Evolutionary conservation across 2,113 vertebrate genomes (phyloP), one percentile per base, ranked within the genome.

Genomic region (Triplophysa rosa): DNA sequence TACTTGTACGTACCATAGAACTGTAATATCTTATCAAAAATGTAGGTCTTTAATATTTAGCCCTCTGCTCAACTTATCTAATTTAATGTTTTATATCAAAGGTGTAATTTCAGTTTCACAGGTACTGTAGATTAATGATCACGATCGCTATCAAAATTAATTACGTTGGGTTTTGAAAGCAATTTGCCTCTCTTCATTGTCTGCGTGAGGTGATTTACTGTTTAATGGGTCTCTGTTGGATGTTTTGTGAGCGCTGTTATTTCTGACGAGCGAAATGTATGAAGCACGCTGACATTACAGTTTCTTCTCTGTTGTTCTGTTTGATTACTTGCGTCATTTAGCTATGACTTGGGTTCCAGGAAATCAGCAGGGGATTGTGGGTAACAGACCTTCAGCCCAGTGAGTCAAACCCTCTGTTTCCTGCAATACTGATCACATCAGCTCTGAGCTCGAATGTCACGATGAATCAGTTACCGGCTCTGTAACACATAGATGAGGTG

Each of bases 141-240:
- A 75, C 72, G 79, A 83, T 88, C 86, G 47, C 69, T 84, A 89
- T 88, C 87, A 82, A 86, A 89, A 88, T 87, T 83, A 88, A 90
- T 87, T 84, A 85, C 63, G 70, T 63, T 26, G 19, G 19, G 47
- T 45, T 54, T 45, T 80, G 42, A 73, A 58, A 26, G 12, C 40
- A 42, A 33, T 47, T 47, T 58, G 9, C 64, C 52, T 42, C 29
- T 66, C 23, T 12, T 13, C 10, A 64, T 49, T 63, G 33, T 42
- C 52, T 33, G 37, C 8, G 58, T 17, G 17, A 66, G 24, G 16
- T 21, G 26, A 70, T 21, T 49, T 63, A 61, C 67, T 49, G 40
- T 63, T 59, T 62, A 12, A 70, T 23, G 14, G 16, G 10, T 26
- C 8, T 69, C 67, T 69, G 37, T 40, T 61, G 16, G 66, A 47